These are phyloP conservation scores for Agrotis clavis DNA, from an alignment of 2,888 invertebrate genomes.

Conservation along the genomic window DNA sequence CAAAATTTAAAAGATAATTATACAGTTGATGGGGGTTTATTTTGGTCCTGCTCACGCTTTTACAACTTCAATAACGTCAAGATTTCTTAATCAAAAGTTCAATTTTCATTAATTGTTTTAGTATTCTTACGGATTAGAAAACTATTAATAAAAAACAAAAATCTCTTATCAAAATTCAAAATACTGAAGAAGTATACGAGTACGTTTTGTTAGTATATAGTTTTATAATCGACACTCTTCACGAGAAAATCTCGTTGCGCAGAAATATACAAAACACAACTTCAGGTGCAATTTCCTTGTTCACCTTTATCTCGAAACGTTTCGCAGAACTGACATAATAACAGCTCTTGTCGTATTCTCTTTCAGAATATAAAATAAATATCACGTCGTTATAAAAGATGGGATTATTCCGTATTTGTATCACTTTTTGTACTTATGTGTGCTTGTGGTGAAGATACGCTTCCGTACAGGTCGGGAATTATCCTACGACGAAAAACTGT, in stretches of 20 bases:
- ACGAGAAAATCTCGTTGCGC: not conserved
- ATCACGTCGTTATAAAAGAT: slow-evolving; percentile 10
- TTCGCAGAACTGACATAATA: slow-evolving; percentile 34
- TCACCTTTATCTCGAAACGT: slow-evolving; percentile 20
- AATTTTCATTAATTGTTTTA: too few species aligned
- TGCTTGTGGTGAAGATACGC: not conserved
- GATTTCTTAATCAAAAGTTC: too few species aligned
- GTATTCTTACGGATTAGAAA: too few species aligned
- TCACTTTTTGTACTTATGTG: too few species aligned
- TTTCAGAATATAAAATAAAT: slow-evolving; percentile 25
- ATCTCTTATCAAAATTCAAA: too few species aligned
- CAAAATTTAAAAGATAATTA: too few species aligned
- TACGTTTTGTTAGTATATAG: too few species aligned
- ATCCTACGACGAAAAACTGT: not conserved
- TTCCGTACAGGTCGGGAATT: not conserved
- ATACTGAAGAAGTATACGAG: too few species aligned
- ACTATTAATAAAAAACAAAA: too few species aligned
- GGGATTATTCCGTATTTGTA: not conserved
- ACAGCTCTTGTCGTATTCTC: slow-evolving; percentile 25
- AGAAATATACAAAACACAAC: slow-evolving; percentile 25
- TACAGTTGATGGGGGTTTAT: too few species aligned
- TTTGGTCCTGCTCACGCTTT: too few species aligned
- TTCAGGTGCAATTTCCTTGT: slow-evolving; percentile 26
- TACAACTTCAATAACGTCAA: too few species aligned
- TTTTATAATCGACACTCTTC: not conserved